Base-by-base conservation (phyloP, 2,888 invertebrate genomes). In the Drosophila kambysellisi region DNA sequence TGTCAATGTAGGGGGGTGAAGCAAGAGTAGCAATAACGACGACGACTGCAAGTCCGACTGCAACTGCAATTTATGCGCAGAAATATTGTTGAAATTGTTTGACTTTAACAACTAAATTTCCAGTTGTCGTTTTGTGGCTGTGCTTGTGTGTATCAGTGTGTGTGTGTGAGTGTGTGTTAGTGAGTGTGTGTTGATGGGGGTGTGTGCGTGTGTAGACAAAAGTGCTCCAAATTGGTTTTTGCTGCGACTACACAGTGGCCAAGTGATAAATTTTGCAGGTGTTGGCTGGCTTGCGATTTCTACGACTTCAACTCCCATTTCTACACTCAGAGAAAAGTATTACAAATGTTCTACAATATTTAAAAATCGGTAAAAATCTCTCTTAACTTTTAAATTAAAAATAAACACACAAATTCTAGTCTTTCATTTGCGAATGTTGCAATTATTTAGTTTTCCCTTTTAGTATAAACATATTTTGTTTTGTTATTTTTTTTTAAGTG, bases 31-130 rank as follows among this genome's bases (percentile, higher is more conserved):
- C 11, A 37, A 30, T 37, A 48, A 50, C 37, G 61, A 59, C 41
- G 39, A 46, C 29, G 35, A 64, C 37, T 37, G 29, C 54, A 37
- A n/a, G 15, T 32, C 35, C 41, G 41, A 63, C 51, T 37, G 46
- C 67, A 58, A 84, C 73, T 72, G 76, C 87, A 90, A 90, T 87
- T 87, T 87, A 87, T 87, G 91, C 85, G 75, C 90, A 77, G 72
- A 88, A 88, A 81, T 88, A 84, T 89, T 87, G 91, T 86, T 69
- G 78, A 88, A 85, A 89, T 88, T 91, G 90, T 84, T 86, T 69
- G 91, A 88, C 83, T 88, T 88, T 86, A 88, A 91, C 88, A 88
- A 88, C 88, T 88, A 91, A 88, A 91, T 91, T 91, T 86, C 59
- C 83, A 66, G 70, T 66, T 66, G 62, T 57, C 57, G 64, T 70